Conservation (phyloP, 2,888 invertebrate species). For the Schizotus pectinicornis region DNA sequence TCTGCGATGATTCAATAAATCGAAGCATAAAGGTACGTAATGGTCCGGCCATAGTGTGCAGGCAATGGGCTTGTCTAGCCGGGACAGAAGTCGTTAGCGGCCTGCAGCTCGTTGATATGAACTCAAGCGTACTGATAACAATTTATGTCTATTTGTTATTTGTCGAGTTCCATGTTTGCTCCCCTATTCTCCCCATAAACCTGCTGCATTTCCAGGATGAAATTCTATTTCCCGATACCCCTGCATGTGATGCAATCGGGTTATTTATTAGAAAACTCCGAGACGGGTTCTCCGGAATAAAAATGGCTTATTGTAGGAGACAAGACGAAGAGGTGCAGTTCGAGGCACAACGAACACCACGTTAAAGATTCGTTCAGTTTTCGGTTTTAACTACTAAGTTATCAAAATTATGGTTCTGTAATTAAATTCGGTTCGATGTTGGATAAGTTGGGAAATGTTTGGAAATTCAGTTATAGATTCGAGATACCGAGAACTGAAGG, state of each 20-base stretch:
- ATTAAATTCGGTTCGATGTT: too few species aligned
- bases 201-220: constrained; percentile 1
- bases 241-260: constrained; percentile 25
- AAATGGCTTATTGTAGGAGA: constrained; percentile 6
- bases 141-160: constrained; percentile 36
- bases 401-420: too few species aligned
- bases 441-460: too few species aligned
- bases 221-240: constrained; percentile 13
- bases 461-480: too few species aligned
- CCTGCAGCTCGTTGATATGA: constrained; percentile 24
- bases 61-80: constrained; percentile 24
- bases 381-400: too few species aligned
- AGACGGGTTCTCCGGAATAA: constrained; percentile 2
- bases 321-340: too few species aligned
- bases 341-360: too few species aligned
- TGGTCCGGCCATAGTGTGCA: constrained; percentile 17
- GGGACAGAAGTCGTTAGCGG: constrained; percentile 18
- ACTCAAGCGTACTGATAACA: constrained; percentile 30
- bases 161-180: constrained; percentile 20
- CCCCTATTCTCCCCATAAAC: constrained; percentile 11
- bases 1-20: constrained; percentile 3
- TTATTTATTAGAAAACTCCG: constrained; percentile 19
- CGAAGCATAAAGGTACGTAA: constrained; percentile 11
- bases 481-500: too few species aligned
- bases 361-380: too few species aligned